Conservation (phyloP, 1,140 invertebrate species). For the Magallana gigas region DNA sequence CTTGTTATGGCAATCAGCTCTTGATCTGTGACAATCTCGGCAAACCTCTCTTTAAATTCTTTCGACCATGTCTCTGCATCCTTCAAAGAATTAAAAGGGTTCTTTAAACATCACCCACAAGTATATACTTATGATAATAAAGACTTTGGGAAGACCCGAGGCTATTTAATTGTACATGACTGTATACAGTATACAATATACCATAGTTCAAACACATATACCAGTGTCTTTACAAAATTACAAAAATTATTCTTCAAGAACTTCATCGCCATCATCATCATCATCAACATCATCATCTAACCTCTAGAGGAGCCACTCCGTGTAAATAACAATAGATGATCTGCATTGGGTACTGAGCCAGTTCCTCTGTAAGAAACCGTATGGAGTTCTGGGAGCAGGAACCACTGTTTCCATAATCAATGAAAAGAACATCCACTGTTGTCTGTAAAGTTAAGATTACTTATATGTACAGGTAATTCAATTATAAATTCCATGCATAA, state of each 20-base stretch:
- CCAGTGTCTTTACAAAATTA: too few relatives aligned
- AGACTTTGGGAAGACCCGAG: too few relatives aligned
- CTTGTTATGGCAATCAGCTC: conserved; percentile 45
- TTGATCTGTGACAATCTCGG: conserved; percentile 41
- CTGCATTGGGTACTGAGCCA: conserved; percentile 51
- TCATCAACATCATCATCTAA: background rate
- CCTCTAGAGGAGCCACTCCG: conserved; percentile 47
- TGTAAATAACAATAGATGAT: conserved; percentile 54
- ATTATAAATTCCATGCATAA: too few relatives aligned
- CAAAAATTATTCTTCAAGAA: too few relatives aligned
- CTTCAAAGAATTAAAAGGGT: background rate
- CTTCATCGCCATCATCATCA: too few relatives aligned
- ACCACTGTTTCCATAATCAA: conserved; percentile 61
- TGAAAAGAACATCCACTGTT: conserved; percentile 47
- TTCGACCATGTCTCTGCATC: conserved; percentile 25
- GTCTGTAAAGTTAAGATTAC: too few relatives aligned
- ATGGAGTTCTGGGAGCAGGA: conserved; percentile 30
- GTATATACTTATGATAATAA: too few relatives aligned
- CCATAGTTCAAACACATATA: too few relatives aligned
- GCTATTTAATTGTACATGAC: too few relatives aligned
- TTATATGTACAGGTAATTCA: too few relatives aligned
- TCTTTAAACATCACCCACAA: too few relatives aligned
- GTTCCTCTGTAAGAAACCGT: conserved; percentile 52
- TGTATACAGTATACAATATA: too few relatives aligned
- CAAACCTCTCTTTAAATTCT: conserved; percentile 38